Conservation (phyloP, 37 sponge, comb jelly and placozoan species). For the Ephydatia muelleri region DNA sequence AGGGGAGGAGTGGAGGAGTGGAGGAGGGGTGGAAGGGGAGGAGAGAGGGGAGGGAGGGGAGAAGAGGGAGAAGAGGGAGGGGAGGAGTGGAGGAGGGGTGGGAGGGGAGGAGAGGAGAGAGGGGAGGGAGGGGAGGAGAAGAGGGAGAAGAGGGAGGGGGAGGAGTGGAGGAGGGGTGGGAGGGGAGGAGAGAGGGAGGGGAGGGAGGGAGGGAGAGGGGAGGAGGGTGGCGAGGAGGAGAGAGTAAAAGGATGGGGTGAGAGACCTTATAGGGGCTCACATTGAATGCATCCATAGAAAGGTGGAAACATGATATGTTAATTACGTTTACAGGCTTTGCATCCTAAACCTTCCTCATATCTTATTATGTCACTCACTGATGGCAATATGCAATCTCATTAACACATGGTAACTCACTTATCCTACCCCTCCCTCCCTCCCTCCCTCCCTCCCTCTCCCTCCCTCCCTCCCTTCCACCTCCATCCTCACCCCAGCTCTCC, state of each 20-base stretch:
- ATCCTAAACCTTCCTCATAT: no score
- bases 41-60: neutral
- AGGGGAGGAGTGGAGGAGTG: neutral
- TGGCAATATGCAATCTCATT: no score
- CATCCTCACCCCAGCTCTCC: conserved; percentile 24
- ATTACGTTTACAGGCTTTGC: no score
- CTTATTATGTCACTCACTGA: no score
- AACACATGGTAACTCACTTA: no score
- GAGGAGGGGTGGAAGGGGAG: no score
- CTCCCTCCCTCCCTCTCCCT: conserved; percentile 5
- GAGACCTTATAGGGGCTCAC: neutral
- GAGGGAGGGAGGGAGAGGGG: conserved; percentile 14
- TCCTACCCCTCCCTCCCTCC: no score
- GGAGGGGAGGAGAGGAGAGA: neutral
- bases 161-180: neutral
- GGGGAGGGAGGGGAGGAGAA: neutral
- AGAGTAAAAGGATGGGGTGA: neutral
- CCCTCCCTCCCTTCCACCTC: neutral
- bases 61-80: neutral
- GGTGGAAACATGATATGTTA: no score
- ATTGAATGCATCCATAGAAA: no score
- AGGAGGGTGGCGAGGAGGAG: neutral
- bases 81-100: neutral
- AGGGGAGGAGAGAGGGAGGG: conserved; percentile 6
- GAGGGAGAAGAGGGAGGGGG: conserved; percentile 11